These are phyloP conservation scores for Chydorus sphaericus DNA, from an alignment of 2,888 invertebrate species.

Conservation along the genomic window DNA sequence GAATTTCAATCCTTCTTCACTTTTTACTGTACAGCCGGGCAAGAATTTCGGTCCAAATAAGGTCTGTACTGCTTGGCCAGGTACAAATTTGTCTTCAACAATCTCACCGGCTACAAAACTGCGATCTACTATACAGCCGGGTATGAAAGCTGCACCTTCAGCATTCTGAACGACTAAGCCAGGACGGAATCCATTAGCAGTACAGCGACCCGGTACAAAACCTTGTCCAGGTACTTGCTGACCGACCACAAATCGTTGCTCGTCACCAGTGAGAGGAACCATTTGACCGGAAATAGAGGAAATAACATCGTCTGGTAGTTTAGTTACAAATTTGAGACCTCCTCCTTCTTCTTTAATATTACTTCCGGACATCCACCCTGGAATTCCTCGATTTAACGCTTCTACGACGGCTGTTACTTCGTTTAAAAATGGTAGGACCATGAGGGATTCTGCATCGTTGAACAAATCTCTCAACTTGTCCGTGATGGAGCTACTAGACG, in stretches of 20 bases:
- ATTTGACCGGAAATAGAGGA: not conserved
- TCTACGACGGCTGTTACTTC: constrained; percentile 21
- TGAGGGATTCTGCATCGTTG: constrained; percentile 24
- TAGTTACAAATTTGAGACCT: constrained; percentile 10
- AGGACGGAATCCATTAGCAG: constrained; percentile 28
- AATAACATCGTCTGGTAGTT: not conserved
- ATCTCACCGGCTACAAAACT: constrained; percentile 14
- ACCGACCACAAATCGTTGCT: constrained; percentile 9
- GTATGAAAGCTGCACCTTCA: constrained; percentile 10
- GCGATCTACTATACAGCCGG: not conserved
- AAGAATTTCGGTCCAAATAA: constrained; percentile 42
- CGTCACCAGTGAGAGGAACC: constrained; percentile 7
- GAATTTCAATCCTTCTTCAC: constrained; percentile 16
- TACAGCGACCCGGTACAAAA: constrained; percentile 59
- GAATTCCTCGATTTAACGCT: not conserved
- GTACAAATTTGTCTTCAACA: constrained; percentile 28
- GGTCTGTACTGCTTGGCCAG: constrained; percentile 20
- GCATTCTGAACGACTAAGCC: constrained; percentile 10
- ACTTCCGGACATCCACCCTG: constrained; percentile 2
- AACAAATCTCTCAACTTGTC: constrained; percentile 44
- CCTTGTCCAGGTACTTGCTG: not conserved
- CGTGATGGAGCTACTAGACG: constrained; percentile 32
- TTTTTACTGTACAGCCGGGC: constrained; percentile 43
- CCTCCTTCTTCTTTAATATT: constrained; percentile 16
- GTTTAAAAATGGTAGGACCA: constrained; percentile 12